Conservation (phyloP, 2,888 invertebrate genomes). For the Lissonota sp. region DNA sequence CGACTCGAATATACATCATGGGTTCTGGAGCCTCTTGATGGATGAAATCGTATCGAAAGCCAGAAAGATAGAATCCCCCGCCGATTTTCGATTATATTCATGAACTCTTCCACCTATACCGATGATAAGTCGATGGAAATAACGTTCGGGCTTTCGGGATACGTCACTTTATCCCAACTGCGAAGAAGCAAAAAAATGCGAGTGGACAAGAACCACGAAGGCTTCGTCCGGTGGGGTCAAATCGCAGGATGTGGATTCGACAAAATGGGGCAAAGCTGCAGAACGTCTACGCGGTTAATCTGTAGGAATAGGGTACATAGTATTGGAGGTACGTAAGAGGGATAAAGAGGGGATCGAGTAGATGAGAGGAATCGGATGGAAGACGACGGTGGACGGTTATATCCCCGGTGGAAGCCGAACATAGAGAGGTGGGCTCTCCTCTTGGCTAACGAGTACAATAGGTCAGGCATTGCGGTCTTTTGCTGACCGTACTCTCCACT, state of each 20-base stretch:
- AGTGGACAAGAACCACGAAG: slow-evolving; percentile 44
- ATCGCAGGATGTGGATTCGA: slow-evolving; percentile 4
- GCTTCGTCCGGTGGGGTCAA: slow-evolving; percentile 9
- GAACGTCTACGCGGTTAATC: slow-evolving; percentile 41
- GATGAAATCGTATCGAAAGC: slow-evolving; percentile 22
- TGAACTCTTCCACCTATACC: neutral
- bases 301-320: slow-evolving; percentile 26
- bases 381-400: slow-evolving; percentile 62
- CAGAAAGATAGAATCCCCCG: neutral
- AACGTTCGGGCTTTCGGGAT: slow-evolving; percentile 47
- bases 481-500: slow-evolving; percentile 73
- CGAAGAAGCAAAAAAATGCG: neutral
- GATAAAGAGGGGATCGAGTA: slow-evolving; percentile 6
- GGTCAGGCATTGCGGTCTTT: slow-evolving; percentile 78
- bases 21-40: slow-evolving; percentile 8
- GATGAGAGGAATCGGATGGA: slow-evolving; percentile 42
- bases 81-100: slow-evolving; percentile 38
- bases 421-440: slow-evolving; percentile 42
- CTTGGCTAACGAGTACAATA: slow-evolving; percentile 76
- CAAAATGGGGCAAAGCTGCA: slow-evolving; percentile 21
- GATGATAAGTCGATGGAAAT: slow-evolving; percentile 9
- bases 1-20: neutral
- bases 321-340: neutral
- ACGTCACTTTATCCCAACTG: slow-evolving; percentile 34
- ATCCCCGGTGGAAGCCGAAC: slow-evolving; percentile 65